phyloP scores from a whole-genome alignment of 2,113 vertebrate genomes.

The Oceanodroma tethys region DNA sequence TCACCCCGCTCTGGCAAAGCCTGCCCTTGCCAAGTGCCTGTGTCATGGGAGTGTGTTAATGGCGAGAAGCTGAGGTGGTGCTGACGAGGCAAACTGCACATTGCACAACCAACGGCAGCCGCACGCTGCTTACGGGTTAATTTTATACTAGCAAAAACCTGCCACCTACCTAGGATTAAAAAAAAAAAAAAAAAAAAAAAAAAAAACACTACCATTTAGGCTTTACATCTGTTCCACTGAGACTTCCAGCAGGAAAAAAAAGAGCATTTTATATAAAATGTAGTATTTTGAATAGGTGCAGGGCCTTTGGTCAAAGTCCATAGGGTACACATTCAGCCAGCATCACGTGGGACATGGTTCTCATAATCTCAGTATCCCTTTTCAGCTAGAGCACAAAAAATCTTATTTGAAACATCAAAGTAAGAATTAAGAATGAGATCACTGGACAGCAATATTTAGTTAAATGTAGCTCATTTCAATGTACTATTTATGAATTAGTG shows the following conservation, averaged over 20 bases:
- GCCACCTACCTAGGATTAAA: background rate
- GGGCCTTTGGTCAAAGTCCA: conserved; percentile 55
- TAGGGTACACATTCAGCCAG: background rate
- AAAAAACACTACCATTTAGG: background rate
- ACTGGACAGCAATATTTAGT: background rate
- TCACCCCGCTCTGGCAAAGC: background rate
- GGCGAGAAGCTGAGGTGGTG: conserved; percentile 1
- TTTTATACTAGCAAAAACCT: conserved; percentile 33
- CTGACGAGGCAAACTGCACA: conserved; percentile 1
- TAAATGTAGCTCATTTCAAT: background rate
- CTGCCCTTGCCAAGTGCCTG: background rate
- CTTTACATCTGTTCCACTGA: background rate
- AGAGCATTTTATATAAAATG: background rate
- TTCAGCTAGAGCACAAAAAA: background rate
- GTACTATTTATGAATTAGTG: background rate
- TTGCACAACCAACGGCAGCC: conserved; percentile 29
- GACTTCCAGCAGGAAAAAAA: background rate
- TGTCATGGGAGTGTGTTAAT: background rate
- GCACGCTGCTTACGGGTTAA: background rate
- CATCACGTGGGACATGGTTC: background rate
- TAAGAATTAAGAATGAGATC: background rate
- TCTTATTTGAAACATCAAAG: background rate
- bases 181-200: background rate
- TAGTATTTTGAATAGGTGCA: background rate
- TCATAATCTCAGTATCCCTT: background rate